A percentile compares a stretch with the other conserved stretches of the same genome.
Conservation (phyloP, 2,113 vertebrate genomes). For the Puffinus mauretanicus region DNA sequence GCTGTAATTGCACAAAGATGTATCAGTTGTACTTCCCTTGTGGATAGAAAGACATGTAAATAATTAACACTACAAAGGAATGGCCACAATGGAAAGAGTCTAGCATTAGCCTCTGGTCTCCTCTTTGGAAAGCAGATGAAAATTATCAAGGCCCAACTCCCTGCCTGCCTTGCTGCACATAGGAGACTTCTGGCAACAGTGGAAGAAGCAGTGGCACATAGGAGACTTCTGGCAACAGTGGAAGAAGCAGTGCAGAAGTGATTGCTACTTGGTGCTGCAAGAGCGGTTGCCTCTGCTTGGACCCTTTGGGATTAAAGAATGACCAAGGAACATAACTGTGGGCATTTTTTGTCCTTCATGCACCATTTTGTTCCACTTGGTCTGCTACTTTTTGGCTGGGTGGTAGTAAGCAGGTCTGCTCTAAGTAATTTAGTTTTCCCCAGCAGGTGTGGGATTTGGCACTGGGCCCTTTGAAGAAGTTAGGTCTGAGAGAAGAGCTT, state of each 20-base stretch:
- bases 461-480: not conserved
- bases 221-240: not conserved
- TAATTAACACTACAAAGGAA: not conserved
- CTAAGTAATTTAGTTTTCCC: not conserved
- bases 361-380: not conserved
- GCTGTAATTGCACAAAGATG: not conserved
- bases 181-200: not conserved
- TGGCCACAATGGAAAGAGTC: not conserved
- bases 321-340: not conserved
- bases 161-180: not conserved
- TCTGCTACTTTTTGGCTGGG: not conserved
- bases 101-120: not conserved
- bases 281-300: not conserved
- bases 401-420: not conserved
- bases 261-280: not conserved
- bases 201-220: not conserved
- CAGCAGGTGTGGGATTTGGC: not conserved
- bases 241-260: not conserved
- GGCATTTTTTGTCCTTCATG: fast-evolving
- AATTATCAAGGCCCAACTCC: not conserved
- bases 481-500: not conserved
- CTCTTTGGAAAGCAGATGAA: not conserved
- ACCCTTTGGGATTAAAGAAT: not conserved
- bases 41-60: not conserved
- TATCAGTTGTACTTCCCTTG: not conserved